These are phyloP conservation scores for Apocrypta bakeri DNA, from an alignment of 1,140 invertebrate species.

Conservation along the genomic window DNA sequence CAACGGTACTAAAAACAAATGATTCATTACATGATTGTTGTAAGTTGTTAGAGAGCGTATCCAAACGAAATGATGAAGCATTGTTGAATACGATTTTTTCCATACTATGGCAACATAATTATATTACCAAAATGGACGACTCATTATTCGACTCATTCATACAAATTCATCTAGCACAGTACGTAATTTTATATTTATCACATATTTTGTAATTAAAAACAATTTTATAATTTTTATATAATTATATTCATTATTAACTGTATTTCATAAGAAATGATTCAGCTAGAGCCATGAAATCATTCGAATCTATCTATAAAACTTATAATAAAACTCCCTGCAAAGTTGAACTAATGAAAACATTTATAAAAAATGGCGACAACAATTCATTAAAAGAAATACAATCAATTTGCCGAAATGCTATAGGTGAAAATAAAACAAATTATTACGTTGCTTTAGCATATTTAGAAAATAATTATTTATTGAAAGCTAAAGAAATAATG, in stretches of 20 bases:
- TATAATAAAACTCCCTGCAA: not conserved
- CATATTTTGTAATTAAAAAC: not conserved
- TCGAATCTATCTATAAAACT: not conserved
- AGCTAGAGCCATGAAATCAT: not conserved
- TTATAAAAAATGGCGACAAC: not conserved
- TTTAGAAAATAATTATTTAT: constrained; percentile 8
- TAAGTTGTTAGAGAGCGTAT: not conserved
- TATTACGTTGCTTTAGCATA: constrained; percentile 16
- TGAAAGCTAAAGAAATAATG: constrained; percentile 1
- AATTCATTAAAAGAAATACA: not conserved
- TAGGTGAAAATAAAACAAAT: not conserved
- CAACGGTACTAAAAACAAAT: too few species aligned
- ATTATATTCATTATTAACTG: constrained; percentile 6
- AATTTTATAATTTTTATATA: constrained; percentile 9
- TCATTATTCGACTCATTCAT: not conserved
- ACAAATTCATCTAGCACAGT: constrained; percentile 9
- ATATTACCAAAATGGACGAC: not conserved
- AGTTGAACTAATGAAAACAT: not conserved
- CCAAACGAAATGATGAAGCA: not conserved
- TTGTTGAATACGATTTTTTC: not conserved
- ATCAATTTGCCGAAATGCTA: not conserved
- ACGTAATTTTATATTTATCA: not conserved
- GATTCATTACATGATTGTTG: not conserved
- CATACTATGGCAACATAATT: not conserved
- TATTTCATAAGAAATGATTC: not conserved